Conservation (phyloP, 37 sponge, comb jelly and placozoan genomes). For the Axinella damicornis region DNA sequence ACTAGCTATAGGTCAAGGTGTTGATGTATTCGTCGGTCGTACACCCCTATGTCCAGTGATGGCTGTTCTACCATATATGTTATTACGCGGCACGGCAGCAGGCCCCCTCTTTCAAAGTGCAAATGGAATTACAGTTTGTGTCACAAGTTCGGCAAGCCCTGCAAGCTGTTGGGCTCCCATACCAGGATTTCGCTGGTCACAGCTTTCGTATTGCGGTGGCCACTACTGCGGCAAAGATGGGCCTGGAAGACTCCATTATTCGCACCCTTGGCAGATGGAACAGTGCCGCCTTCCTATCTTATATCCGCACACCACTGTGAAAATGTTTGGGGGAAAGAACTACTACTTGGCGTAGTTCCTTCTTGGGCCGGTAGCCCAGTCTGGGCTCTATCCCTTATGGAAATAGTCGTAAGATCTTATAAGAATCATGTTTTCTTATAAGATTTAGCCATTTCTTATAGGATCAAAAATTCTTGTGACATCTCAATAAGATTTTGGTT, state of each 20-base stretch:
- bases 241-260: neutral
- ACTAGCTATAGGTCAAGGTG: conserved; percentile 45
- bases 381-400: too few relatives aligned
- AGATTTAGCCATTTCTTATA: too few relatives aligned
- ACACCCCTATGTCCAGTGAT: conserved; percentile 40
- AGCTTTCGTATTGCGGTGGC: neutral
- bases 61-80: conserved; percentile 24
- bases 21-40: conserved; percentile 18
- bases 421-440: too few relatives aligned
- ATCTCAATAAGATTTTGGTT: too few relatives aligned
- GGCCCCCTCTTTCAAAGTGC: neutral
- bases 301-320: conserved; percentile 4
- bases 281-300: neutral
- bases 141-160: neutral
- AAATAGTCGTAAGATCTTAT: too few relatives aligned
- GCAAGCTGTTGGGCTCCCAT: neutral
- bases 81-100: neutral
- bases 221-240: neutral
- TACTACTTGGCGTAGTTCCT: too few relatives aligned
- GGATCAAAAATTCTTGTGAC: too few relatives aligned
- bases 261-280: conserved; percentile 1
- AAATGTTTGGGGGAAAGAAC: too few relatives aligned
- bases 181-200: neutral
- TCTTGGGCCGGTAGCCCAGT: too few relatives aligned
- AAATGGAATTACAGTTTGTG: neutral